Evolutionary conservation across 2,888 invertebrate species (phyloP).

Genomic region (Lucinisca nassula): DNA sequence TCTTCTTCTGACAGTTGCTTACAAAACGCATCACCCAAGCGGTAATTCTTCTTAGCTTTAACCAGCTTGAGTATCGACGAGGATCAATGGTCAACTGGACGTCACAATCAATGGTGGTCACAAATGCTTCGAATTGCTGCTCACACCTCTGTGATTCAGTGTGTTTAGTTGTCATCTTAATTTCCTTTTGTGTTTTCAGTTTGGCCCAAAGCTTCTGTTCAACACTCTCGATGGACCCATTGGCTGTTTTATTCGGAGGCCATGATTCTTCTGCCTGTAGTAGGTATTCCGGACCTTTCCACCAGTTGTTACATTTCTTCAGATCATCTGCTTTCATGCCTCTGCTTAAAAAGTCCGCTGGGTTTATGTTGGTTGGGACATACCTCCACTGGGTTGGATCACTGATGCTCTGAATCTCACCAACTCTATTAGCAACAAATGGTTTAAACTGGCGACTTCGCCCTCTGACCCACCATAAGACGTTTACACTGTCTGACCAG

Average conservation of each 20-base stretch:
- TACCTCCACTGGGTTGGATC: slow-evolving; percentile 46
- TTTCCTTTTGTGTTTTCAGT: neutral
- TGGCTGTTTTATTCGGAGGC: slow-evolving; percentile 1
- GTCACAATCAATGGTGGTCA: too few species aligned
- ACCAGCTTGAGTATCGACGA: slow-evolving; percentile 35
- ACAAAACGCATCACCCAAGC: slow-evolving; percentile 46
- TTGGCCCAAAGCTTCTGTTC: neutral
- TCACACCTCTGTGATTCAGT: neutral
- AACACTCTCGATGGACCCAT: neutral
- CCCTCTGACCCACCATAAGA: too few species aligned
- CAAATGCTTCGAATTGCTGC: neutral
- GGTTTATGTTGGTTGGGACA: slow-evolving; percentile 19
- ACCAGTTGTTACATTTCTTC: slow-evolving; percentile 16
- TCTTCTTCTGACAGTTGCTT: slow-evolving; percentile 18
- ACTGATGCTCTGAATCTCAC: slow-evolving; percentile 27
- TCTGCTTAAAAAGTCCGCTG: too few species aligned
- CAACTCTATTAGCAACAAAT: too few species aligned
- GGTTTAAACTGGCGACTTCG: too few species aligned
- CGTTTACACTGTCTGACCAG: too few species aligned
- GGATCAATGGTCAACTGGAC: slow-evolving; percentile 1
- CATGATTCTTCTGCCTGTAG: neutral
- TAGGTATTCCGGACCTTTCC: slow-evolving; percentile 49
- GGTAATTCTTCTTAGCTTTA: neutral
- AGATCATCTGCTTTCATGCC: neutral
- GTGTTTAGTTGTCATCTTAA: neutral